A percentile compares a stretch with the other conserved stretches of the same genome.
phyloP scores from a whole-genome alignment of 1,140 invertebrate species.

The Kradibia gibbosae region DNA sequence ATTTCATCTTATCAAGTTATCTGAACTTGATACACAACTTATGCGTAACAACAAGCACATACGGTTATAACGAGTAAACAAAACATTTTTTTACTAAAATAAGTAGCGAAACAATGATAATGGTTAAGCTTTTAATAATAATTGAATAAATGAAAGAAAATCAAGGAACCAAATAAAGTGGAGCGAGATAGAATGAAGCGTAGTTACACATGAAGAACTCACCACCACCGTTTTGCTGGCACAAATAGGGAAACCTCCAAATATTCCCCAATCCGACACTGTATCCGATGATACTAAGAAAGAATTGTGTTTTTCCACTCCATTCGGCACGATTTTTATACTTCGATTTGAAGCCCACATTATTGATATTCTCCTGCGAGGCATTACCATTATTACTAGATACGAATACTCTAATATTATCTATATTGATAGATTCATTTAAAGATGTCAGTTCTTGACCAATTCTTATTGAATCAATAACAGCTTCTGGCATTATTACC shows the following conservation, averaged over 20 bases:
- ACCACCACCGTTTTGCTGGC: conserved; percentile 96
- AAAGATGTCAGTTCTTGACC: conserved; percentile 86
- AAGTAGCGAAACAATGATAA: too few species aligned
- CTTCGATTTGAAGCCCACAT: conserved; percentile 68
- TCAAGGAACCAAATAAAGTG: too few species aligned
- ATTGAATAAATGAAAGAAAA: too few species aligned
- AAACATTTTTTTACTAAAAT: too few species aligned
- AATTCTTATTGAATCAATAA: conserved; percentile 71
- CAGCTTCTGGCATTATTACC: conserved; percentile 72
- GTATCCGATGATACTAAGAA: conserved; percentile 91
- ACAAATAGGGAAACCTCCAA: conserved; percentile 96
- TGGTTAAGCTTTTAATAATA: too few species aligned
- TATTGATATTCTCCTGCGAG: conserved; percentile 63
- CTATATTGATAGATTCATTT: conserved; percentile 74
- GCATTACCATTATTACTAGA: background rate
- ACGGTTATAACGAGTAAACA: too few species aligned
- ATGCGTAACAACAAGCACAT: too few species aligned
- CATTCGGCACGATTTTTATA: conserved; percentile 81
- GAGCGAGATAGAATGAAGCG: too few species aligned
- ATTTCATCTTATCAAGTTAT: too few species aligned
- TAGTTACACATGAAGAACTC: too few species aligned
- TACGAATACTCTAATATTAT: conserved; percentile 64
- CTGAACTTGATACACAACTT: too few species aligned
- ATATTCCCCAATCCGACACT: conserved; percentile 94
- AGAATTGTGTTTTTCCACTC: conserved; percentile 91